These are phyloP conservation scores for Ecliptopera silaceata DNA, from an alignment of 2,888 invertebrate genomes.

Conservation along the genomic window DNA sequence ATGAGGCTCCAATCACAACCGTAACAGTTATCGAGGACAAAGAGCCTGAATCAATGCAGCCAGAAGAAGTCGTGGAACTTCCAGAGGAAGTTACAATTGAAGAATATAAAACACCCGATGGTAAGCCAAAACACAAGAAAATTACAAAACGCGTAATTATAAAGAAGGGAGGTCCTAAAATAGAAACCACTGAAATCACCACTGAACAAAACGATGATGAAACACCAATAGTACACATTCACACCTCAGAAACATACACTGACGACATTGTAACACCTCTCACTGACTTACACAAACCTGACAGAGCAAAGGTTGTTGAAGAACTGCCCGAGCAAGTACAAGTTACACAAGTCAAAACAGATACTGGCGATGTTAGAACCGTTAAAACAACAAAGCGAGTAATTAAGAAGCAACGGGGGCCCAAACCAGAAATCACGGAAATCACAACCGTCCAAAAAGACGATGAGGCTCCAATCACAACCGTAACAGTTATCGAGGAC, in stretches of 20 bases:
- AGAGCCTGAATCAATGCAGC: slow-evolving; percentile 15
- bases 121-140: slow-evolving; percentile 35
- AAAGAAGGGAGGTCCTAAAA: slow-evolving; percentile 18
- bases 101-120: slow-evolving; percentile 38
- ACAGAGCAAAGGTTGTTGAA: not conserved
- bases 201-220: slow-evolving; percentile 68
- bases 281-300: not conserved
- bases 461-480: not conserved
- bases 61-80: slow-evolving; percentile 41
- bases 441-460: not conserved
- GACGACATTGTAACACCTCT: slow-evolving; percentile 42
- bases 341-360: not conserved
- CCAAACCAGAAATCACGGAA: not conserved
- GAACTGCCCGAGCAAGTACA: not conserved
- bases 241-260: slow-evolving; percentile 43
- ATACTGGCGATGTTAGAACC: not conserved
- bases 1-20: slow-evolving; percentile 27
- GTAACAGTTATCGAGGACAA: slow-evolving; percentile 44
- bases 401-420: not conserved
- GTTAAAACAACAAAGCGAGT: not conserved
- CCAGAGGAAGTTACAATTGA: slow-evolving; percentile 42
- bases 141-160: slow-evolving; percentile 43
- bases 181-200: slow-evolving; percentile 48
- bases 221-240: slow-evolving; percentile 50
- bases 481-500: not conserved